Evolutionary conservation across 2,797 vertebrate genomes (phyloP), one percentile per base, ranked within the genome.

Genomic region (Silurus lanzhouensis): DNA sequence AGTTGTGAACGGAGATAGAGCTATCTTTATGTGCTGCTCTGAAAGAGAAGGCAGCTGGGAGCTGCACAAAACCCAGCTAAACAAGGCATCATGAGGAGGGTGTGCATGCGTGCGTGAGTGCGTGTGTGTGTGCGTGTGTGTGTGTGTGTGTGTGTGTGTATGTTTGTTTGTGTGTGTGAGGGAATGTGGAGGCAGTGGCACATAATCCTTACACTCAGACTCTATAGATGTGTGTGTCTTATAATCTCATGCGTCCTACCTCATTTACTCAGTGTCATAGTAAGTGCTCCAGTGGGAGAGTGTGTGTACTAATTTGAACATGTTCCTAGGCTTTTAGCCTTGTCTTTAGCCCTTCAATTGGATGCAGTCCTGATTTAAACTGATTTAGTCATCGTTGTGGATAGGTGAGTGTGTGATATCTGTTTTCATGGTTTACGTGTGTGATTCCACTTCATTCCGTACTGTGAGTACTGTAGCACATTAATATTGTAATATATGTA

Each of bases 11-110:
- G 46, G 86, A 91, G 86, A 90, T 90, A 90, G 88, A 88, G 88
- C 84, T 70, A 89, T 87, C 89, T 91, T 90, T 91, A 91, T 91
- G 84, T 84, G 72, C 84, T 84, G 80, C 64, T 61, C 85, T 89
- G 87, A 91, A 91, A 90, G 87, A 85, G 87, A 68, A 85, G 88
- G 87, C 88, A 89, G 89, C 90, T 91, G 90, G 90, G 87, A 87
- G 86, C 60, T 78, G 81, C 80, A 85, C 88, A 88, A 72, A 76
- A 61, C 86, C 82, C 79, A 81, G 88, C 76, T 81, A 76, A 89
- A 86, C 81, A 81, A 75, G 15, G 61, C 74, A 87, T 74, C 83
- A 80, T 71, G 61, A 78, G 68, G 67, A 84, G 68, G 70, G 82
- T 84, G 85, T 86, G 77, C 44, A 31, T 74, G 79, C 60, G 60